Evolutionary conservation across 2,888 invertebrate species (phyloP).

Genomic region (Melanophora roralis): DNA sequence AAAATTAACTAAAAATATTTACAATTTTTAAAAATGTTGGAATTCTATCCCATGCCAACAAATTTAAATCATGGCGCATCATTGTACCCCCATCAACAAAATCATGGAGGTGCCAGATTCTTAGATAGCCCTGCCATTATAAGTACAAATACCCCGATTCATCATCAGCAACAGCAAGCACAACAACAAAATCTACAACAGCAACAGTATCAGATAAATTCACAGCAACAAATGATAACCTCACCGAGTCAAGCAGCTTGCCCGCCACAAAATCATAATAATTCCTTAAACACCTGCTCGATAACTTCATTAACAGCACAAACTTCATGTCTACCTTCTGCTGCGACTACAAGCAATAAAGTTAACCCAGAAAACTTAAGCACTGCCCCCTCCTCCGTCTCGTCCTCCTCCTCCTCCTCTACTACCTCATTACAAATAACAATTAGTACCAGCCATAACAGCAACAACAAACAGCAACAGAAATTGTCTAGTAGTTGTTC

Average conservation of each 20-base stretch:
- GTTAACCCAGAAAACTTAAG: constrained; percentile 64
- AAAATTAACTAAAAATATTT: not conserved
- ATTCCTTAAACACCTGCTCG: constrained; percentile 64
- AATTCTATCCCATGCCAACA: constrained; percentile 77
- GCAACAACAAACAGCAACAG: constrained; percentile 41
- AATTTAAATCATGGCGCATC: constrained; percentile 74
- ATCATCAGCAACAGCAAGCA: constrained; percentile 39
- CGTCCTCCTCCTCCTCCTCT: constrained; percentile 7
- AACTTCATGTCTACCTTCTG: constrained; percentile 60
- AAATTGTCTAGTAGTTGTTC: constrained; percentile 50
- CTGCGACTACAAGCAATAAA: constrained; percentile 7
- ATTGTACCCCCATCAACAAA: constrained; percentile 69
- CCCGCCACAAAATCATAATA: constrained; percentile 61
- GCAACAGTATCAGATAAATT: constrained; percentile 14
- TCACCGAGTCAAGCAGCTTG: constrained; percentile 56
- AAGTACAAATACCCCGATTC: constrained; percentile 57
- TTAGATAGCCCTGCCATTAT: constrained; percentile 69
- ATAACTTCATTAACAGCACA: constrained; percentile 72
- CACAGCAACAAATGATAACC: constrained; percentile 48
- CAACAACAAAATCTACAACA: constrained; percentile 42
- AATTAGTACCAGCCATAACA: constrained; percentile 41
- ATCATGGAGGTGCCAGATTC: constrained; percentile 72
- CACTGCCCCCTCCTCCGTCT: constrained; percentile 65
- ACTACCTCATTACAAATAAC: constrained; percentile 45
- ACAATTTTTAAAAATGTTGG: constrained; percentile 70